Base-by-base conservation (phyloP, 2,888 invertebrate species). In the Raillietiella orientalis region DNA sequence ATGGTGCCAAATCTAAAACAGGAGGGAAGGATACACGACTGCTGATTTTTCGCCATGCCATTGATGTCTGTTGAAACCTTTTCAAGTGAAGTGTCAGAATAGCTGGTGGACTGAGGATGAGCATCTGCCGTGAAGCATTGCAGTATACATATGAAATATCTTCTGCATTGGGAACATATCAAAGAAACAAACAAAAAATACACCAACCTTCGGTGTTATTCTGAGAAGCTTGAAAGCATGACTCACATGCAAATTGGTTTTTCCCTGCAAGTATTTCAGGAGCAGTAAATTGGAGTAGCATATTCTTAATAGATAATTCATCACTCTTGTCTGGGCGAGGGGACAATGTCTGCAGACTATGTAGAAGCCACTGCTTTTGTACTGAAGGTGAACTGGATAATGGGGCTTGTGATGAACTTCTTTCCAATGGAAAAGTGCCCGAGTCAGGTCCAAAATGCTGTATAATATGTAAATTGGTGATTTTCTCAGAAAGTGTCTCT, bases 41-140 rank as follows among this genome's bases (percentile, higher is more conserved):
- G 6, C 65, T 59, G 37, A 82, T 61, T 54, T 93, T 93, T 10
- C 64, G 59, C 42, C 69, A 70, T 46, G 62, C 56, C 58, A 17
- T 6, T n/a, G 59, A 51, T 25, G 63, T 50, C 40, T 82, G 63
- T 51, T 87, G 82, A 52, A 93, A 96, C 32, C 93, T 53, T 49
- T 96, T 96, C 33, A 96, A 49, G 43, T 96, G 93, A 13, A 96
- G 50, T 28, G 90, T 93, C 2, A 96, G 56, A 27, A 93, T 67
- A 4, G 82, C 71, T 1, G 93, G 93, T 14, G 84, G 82, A 40
- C 65, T 64, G 33, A 71, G 72, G 16, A 96, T 66, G 20, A 87
- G 38, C 29, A 50, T 41, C 34, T 49, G 49, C 35, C 52, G 52
- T 30, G 41, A 44, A 27, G 52, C 53, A 37, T 47, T 48, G 21